Percentiles rank a stretch among this genome's conserved stretches.
These are phyloP conservation scores for Phorcus lineatus DNA, from an alignment of 2,888 invertebrate species.

Conservation along the genomic window DNA sequence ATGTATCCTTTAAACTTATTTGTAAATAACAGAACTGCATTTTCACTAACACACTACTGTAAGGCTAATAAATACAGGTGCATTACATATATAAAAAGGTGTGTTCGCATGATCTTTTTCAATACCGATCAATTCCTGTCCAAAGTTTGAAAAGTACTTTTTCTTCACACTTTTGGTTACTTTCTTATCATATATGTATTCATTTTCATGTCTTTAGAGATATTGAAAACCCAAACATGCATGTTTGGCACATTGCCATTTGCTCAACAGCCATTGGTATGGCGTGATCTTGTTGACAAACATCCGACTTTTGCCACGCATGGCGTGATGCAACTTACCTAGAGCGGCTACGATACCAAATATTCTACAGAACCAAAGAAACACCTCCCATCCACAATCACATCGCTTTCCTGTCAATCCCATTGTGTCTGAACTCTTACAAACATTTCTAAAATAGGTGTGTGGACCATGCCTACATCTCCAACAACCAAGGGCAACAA, in stretches of 20 bases:
- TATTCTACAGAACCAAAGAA: constrained; percentile 50
- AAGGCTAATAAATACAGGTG: no score
- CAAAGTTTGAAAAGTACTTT: background rate
- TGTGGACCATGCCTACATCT: background rate
- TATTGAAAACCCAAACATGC: background rate
- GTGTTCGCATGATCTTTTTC: no score
- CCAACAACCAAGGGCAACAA: constrained; percentile 20
- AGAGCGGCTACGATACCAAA: constrained; percentile 53
- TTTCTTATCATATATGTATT: background rate
- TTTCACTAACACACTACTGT: no score
- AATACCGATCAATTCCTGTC: no score
- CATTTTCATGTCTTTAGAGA: background rate
- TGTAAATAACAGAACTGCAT: no score
- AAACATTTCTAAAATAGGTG: background rate
- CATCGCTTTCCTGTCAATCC: constrained; percentile 31
- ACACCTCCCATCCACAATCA: constrained; percentile 44
- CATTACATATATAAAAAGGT: no score
- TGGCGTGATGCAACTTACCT: constrained; percentile 47
- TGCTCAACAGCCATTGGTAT: background rate
- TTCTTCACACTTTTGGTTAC: background rate
- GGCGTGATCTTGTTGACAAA: constrained; percentile 25
- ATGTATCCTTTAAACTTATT: no score
- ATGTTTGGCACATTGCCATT: background rate
- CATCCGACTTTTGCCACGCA: background rate
- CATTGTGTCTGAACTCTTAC: background rate